Percentiles rank a stretch among this genome's conserved stretches.
Conservation (phyloP, 2,888 invertebrate species). For the Megastigmus dorsalis region DNA sequence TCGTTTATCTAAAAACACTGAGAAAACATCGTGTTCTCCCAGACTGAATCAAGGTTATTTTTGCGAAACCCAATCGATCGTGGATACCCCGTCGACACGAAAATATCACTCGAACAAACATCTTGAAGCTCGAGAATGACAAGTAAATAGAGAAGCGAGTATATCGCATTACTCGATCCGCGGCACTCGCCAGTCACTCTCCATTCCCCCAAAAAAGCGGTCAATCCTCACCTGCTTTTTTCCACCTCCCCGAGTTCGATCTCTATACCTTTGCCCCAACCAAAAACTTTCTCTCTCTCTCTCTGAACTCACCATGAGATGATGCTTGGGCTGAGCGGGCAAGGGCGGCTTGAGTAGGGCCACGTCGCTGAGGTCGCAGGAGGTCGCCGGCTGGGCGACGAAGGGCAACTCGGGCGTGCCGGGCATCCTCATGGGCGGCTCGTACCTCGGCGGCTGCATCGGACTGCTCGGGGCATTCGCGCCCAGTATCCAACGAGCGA, state of each 20-base stretch:
- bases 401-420: slow-evolving; percentile 65
- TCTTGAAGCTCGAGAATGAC: too few species aligned
- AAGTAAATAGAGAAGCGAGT: too few species aligned
- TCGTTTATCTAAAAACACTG: too few species aligned
- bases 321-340: slow-evolving; percentile 69
- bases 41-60: too few species aligned
- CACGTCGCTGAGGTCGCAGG: slow-evolving; percentile 69
- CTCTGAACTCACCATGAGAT: slow-evolving; percentile 61
- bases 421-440: slow-evolving; percentile 58
- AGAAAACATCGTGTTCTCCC: too few species aligned
- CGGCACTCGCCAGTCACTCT: too few species aligned
- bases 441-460: slow-evolving; percentile 64
- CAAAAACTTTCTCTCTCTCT: neutral
- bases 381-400: slow-evolving; percentile 60
- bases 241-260: neutral
- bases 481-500: slow-evolving; percentile 78
- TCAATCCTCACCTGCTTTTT: neutral
- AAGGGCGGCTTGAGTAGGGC: slow-evolving; percentile 70
- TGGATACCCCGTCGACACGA: too few species aligned
- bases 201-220: neutral
- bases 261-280: neutral
- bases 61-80: too few species aligned
- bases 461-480: slow-evolving; percentile 59
- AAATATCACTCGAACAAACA: too few species aligned
- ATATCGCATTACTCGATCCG: too few species aligned